Conservation (phyloP, 2,888 invertebrate species). For the Chrysomela aeneicollis region DNA sequence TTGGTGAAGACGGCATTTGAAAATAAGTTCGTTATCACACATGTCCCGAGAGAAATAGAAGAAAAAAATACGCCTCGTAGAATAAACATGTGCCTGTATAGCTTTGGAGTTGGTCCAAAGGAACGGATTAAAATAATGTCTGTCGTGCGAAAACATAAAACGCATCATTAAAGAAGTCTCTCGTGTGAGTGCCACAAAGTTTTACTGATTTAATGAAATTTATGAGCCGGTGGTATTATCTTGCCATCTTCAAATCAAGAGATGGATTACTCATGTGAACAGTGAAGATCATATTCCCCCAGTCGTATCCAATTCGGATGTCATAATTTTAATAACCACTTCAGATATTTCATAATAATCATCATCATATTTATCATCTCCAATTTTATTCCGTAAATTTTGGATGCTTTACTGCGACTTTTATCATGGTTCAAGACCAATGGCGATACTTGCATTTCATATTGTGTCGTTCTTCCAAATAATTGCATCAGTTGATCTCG, state of each 20-base stretch:
- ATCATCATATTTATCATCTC: too few relatives aligned
- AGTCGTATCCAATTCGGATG: too few relatives aligned
- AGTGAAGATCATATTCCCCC: too few relatives aligned
- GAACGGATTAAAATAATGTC: slow-evolving; percentile 62
- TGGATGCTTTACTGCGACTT: slow-evolving; percentile 35
- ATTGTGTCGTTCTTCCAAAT: too few relatives aligned
- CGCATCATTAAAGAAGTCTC: slow-evolving; percentile 62
- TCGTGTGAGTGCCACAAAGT: slow-evolving; percentile 58
- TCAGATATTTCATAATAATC: too few relatives aligned
- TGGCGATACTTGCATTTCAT: too few relatives aligned
- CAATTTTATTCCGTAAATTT: too few relatives aligned
- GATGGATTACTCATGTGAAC: too few relatives aligned
- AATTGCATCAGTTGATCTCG: too few relatives aligned
- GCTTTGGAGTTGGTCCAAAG: slow-evolving; percentile 56
- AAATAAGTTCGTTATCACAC: slow-evolving; percentile 55
- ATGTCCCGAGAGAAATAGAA: slow-evolving; percentile 43
- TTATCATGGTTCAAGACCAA: too few relatives aligned
- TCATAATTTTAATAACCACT: too few relatives aligned
- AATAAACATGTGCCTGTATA: slow-evolving; percentile 56
- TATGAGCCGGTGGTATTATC: slow-evolving; percentile 53
- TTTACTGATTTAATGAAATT: slow-evolving; percentile 60
- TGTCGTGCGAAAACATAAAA: slow-evolving; percentile 63
- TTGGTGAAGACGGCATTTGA: slow-evolving; percentile 46
- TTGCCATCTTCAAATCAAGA: slow-evolving; percentile 35
- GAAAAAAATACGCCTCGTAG: slow-evolving; percentile 43